Base-by-base conservation (phyloP, 2,888 invertebrate genomes). In the Hoplodrina blanda region DNA sequence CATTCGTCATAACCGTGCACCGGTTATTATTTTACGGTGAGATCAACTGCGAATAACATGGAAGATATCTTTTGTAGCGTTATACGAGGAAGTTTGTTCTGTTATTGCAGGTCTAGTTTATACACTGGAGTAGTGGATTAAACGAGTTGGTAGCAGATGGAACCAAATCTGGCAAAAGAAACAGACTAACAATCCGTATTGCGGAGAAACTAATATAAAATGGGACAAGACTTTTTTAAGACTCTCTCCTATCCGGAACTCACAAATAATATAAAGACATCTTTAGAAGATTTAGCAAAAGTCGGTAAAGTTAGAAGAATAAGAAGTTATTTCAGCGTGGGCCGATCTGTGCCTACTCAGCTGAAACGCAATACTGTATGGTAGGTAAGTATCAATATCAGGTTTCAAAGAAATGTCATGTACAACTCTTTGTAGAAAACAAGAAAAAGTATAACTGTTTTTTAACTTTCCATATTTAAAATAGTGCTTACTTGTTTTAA, bases 21-120 rank as follows among this genome's bases (percentile, higher is more conserved):
- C 66, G 72, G 62, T 80, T 78, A 75, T 83, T 80, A 74, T 80
- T 73, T 80, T 52, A 73, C 63, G 52, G 54, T 17, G 55, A 67
- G 71, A 78, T 76, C 76, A 72, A 72, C 76, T 72, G 74, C 63
- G 57, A 77, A 69, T 77, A 74, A 78, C 53, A 61, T 54, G 10
- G 11, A n/a, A 78, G 8, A 69, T 69, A 73, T 61, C 15, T 76
- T 60, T 73, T 53, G 37, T 25, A 62, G 20, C 37, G 17, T 30
- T 53, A 19, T 17, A 56, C 52, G 30, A 52, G 44, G 49, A 62
- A 65, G 15, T 61, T 62, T 17, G 15, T 11, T 8, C 41, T 61
- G 55, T 50, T 75, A 76, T 70, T 61, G 41, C 61, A 57, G 50
- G 37, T 69, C 49, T 15, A 44, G 15, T 75, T 44, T 53, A 49